phyloP scores from a whole-genome alignment of 2,113 vertebrate genomes.

The Eira barbara region DNA sequence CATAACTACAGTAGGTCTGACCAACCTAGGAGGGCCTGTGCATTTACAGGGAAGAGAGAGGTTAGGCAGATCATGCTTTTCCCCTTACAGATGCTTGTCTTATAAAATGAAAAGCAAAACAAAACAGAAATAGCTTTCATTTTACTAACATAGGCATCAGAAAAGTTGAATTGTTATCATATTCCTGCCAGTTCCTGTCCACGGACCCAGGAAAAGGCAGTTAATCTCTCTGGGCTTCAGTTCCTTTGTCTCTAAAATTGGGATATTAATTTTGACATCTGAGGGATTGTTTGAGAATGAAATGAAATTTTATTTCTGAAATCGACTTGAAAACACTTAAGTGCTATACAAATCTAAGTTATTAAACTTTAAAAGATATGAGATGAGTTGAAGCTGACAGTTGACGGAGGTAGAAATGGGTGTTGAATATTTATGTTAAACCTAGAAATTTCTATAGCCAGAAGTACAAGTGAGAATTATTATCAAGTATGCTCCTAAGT shows the following conservation, averaged over 20 bases:
- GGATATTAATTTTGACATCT: conserved; percentile 50
- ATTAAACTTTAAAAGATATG: conserved; percentile 18
- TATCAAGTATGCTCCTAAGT: background rate
- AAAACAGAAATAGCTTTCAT: background rate
- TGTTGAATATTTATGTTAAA: conserved; percentile 2
- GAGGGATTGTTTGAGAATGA: conserved; percentile 37
- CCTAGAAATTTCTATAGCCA: background rate
- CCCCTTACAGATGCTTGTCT: background rate
- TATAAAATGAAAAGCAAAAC: background rate
- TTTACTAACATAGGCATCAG: background rate
- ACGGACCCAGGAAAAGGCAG: background rate
- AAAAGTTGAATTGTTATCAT: background rate
- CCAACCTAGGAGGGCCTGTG: accelerated
- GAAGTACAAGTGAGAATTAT: background rate
- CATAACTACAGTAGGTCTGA: background rate
- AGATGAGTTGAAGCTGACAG: conserved; percentile 13
- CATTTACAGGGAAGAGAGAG: background rate
- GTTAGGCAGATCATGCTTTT: background rate
- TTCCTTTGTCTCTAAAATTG: conserved; percentile 15
- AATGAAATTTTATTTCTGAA: conserved; percentile 58
- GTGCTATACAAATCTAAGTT: conserved; percentile 39
- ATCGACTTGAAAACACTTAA: conserved; percentile 7
- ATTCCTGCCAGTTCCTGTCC: background rate
- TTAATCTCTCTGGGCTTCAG: background rate
- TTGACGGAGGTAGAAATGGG: background rate